Conservation (phyloP, 1,140 invertebrate genomes). For the Drosophila biarmipes region DNA sequence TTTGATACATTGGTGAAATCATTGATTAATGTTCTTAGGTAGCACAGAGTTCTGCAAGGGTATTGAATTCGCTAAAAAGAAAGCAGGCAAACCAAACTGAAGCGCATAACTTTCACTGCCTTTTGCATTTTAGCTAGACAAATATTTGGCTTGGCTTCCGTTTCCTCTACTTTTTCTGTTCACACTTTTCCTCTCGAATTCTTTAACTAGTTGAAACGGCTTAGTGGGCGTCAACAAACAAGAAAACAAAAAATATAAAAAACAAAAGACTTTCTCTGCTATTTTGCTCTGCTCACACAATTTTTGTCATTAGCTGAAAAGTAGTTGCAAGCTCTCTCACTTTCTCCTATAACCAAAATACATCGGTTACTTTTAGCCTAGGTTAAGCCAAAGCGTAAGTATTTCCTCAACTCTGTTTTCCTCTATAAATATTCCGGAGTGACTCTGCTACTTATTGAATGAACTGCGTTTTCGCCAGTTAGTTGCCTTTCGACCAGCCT, state of each 20-base stretch:
- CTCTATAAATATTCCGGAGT: neutral
- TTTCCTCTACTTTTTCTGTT: conserved; percentile 38
- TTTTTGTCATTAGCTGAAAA: conserved; percentile 43
- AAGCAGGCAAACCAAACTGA: neutral
- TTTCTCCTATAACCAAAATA: conserved; percentile 13
- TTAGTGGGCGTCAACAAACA: conserved; percentile 12
- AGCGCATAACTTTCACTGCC: conserved; percentile 42
- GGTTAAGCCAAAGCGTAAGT: conserved; percentile 33
- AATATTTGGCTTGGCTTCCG: conserved; percentile 74
- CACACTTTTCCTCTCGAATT: conserved; percentile 17
- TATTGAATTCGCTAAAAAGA: conserved; percentile 3
- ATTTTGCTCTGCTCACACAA: conserved; percentile 8
- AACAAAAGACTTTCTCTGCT: conserved; percentile 17
- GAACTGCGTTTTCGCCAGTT: conserved; percentile 14
- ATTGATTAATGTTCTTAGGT: no score
- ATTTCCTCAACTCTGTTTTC: conserved; percentile 4
- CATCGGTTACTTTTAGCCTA: conserved; percentile 1
- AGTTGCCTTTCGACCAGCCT: conserved; percentile 28
- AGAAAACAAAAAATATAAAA: neutral
- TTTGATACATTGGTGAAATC: no score
- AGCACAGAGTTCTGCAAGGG: conserved; percentile 20
- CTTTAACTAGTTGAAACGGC: conserved; percentile 6
- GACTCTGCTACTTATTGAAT: conserved; percentile 5
- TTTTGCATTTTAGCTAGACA: conserved; percentile 74
- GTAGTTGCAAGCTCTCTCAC: conserved; percentile 42